Evolutionary conservation across 1,140 invertebrate species (phyloP).

Genomic region (Pentalonia nigronervosa): DNA sequence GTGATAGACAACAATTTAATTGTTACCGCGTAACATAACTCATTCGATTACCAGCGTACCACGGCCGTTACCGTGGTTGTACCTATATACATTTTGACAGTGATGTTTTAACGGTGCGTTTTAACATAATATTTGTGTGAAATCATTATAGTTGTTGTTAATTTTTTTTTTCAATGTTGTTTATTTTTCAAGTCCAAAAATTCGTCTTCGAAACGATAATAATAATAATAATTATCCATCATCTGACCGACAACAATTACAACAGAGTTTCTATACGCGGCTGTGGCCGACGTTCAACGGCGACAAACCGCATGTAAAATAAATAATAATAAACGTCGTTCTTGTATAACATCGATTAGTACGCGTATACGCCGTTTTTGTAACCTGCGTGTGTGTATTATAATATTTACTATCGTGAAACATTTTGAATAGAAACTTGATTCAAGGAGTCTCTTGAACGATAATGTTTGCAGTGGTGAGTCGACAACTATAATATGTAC

Average conservation of each 20-base stretch:
- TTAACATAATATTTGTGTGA: background rate
- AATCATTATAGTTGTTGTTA: background rate
- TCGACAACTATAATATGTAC: slow-evolving; percentile 6
- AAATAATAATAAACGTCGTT: slow-evolving; percentile 20
- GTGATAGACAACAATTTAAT: too few relatives aligned
- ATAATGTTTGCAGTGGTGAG: slow-evolving; percentile 51
- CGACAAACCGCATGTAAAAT: background rate
- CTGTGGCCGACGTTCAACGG: background rate
- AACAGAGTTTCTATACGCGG: too few relatives aligned
- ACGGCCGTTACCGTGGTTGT: too few relatives aligned
- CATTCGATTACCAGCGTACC: too few relatives aligned
- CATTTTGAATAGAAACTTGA: slow-evolving; percentile 50
- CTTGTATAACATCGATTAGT: slow-evolving; percentile 43
- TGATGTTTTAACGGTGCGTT: background rate
- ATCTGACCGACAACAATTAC: background rate
- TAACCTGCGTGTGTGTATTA: background rate
- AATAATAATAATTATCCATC: background rate
- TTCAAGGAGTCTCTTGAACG: slow-evolving; percentile 46
- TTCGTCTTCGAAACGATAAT: background rate
- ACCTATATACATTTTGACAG: background rate
- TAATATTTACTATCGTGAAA: background rate
- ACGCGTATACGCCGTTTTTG: background rate
- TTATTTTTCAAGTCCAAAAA: slow-evolving; percentile 1
- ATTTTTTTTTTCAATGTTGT: slow-evolving; percentile 17
- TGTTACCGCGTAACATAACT: too few relatives aligned